Evolutionary conservation across 2,888 invertebrate genomes (phyloP).

Genomic region (Adineta ricciae): DNA sequence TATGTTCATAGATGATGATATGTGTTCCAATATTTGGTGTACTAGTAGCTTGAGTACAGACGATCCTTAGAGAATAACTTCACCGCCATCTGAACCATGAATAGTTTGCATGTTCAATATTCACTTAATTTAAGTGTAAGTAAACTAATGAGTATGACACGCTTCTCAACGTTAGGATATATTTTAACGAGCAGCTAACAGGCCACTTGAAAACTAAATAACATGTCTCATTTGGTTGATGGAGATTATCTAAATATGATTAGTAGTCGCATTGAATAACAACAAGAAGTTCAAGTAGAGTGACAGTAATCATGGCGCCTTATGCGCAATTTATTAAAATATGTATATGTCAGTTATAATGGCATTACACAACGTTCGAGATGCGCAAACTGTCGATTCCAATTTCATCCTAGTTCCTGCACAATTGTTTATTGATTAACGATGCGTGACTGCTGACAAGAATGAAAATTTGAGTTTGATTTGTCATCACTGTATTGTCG

Average conservation of each 20-base stretch:
- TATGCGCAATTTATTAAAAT: background rate
- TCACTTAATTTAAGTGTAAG: background rate
- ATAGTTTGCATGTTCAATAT: background rate
- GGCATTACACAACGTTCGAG: background rate
- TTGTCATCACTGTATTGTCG: background rate
- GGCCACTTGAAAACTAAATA: background rate
- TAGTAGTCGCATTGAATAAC: no score
- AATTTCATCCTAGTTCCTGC: no score
- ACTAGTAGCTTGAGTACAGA: no score
- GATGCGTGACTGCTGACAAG: no score
- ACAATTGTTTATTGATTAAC: no score
- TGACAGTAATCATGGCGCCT: background rate
- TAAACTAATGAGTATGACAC: background rate
- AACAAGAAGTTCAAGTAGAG: background rate
- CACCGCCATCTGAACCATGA: no score
- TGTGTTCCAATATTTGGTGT: no score
- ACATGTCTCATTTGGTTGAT: background rate
- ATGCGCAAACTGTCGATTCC: background rate
- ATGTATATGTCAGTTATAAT: background rate
- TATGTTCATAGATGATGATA: no score
- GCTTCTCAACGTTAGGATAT: background rate
- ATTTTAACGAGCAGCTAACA: background rate
- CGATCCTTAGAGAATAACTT: no score
- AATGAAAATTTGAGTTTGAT: no score
- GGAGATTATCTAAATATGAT: background rate